Base-by-base conservation (phyloP, 2,113 vertebrate genomes). In the Ellobius talpinus region DNA sequence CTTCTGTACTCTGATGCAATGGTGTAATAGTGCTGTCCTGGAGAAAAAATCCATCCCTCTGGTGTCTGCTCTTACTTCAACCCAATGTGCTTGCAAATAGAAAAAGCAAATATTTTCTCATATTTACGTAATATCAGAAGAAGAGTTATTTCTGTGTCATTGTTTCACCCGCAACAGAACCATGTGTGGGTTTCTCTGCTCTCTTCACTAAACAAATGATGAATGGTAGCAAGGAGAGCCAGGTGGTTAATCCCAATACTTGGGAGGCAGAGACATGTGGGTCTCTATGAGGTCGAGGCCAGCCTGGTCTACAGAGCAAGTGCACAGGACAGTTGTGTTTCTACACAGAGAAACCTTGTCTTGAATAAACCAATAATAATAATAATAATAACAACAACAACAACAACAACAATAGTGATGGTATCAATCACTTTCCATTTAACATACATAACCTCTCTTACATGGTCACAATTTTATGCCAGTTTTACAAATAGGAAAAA, bases 61-160 rank as follows among this genome's bases (percentile, higher is more conserved):
- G 33, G 26, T 9, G 36, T 66, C 45, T 47, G 16, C 12, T 61
- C 0, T 14, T 0, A 11, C 74, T 88, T 31, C 29, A 42, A 45
- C 16, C 42, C 17, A 45, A 4, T n/a, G 11, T 19, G 5, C 13
- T 52, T 19, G 10, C 16, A 17, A 13, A 5, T 4, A 23, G 26
- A 17, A 58, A 29, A 81, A n/a, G 31, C 10, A 74, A 50, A 47
- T 39, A 10, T 36, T 36, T 16, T 61, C 39, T 26, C 6, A 6
- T 23, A 7, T 24, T 29, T 5, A 11, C 0, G 1, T n/a, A 14
- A 5, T 23, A 0, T 58, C 36, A 66, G 24, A 84, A 72, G 7
- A 65, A 61, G 7, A 17, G 31, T 1, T 31, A 8, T 31, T 6
- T 2, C 5, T 1, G 3, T 1, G 12, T 47, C 52, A 24, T 9